phyloP scores from a whole-genome alignment of 2,888 invertebrate species.

The Hemistola chrysoprasaria region DNA sequence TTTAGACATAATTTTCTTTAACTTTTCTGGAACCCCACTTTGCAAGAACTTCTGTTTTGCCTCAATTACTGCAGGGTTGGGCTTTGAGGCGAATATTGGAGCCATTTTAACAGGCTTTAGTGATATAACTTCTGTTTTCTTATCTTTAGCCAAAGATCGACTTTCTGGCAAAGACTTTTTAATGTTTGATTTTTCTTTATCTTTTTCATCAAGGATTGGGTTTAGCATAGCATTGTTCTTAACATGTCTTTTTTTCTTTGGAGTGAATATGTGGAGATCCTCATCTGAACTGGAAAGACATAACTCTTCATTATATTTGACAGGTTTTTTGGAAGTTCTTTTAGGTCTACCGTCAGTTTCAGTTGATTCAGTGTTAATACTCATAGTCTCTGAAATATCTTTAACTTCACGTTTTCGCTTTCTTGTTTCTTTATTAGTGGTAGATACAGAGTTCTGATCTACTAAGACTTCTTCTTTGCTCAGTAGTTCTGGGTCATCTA shows the following conservation, averaged over 20 bases:
- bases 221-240: conserved; percentile 17
- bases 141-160: conserved; percentile 9
- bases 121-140: conserved; percentile 13
- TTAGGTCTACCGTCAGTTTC: conserved; percentile 51
- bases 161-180: conserved; percentile 6
- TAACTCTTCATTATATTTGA: conserved; percentile 61
- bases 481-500: background rate
- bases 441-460: conserved; percentile 5
- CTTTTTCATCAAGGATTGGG: conserved; percentile 13
- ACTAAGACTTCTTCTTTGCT: background rate
- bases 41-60: conserved; percentile 87
- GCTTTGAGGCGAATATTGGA: conserved; percentile 82
- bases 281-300: conserved; percentile 64
- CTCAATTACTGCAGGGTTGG: conserved; percentile 81
- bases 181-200: conserved; percentile 4
- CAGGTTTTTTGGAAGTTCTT: conserved; percentile 59
- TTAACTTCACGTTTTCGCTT: conserved; percentile 24
- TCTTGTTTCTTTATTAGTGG: conserved; percentile 16
- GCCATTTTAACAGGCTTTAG: conserved; percentile 79
- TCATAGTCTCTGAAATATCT: conserved; percentile 12
- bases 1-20: conserved; percentile 79
- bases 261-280: conserved; percentile 67
- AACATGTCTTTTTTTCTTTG: conserved; percentile 52
- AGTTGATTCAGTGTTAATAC: conserved; percentile 1
- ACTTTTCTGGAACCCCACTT: conserved; percentile 86